Percentiles rank a stretch among this genome's conserved stretches.
Evolutionary conservation across 2,797 vertebrate genomes (phyloP).

Genomic region (Phataginus tetradactyla): DNA sequence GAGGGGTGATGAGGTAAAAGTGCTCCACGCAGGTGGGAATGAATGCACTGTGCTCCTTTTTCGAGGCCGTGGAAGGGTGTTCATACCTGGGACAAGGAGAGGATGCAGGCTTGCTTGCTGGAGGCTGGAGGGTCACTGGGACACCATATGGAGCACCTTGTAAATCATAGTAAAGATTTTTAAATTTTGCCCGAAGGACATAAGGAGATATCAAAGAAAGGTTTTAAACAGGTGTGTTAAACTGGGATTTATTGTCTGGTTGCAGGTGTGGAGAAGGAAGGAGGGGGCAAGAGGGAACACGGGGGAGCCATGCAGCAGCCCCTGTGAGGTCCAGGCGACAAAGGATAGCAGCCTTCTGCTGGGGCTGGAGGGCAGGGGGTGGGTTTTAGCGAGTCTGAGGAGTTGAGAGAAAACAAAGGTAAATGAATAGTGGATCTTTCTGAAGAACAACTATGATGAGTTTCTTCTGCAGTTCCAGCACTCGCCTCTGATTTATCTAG

Average conservation of each 20-base stretch:
- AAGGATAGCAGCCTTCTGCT: background rate
- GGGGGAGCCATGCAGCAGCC: background rate
- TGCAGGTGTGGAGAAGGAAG: background rate
- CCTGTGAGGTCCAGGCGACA: background rate
- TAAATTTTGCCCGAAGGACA: background rate
- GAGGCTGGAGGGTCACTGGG: background rate
- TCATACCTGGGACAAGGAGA: background rate
- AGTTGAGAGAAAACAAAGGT: background rate
- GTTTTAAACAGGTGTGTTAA: background rate
- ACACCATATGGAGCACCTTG: background rate
- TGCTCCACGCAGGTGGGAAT: background rate
- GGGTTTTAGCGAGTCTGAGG: background rate
- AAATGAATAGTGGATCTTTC: background rate
- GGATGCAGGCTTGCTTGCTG: background rate
- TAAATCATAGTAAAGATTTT: background rate
- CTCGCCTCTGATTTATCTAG: background rate
- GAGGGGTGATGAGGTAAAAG: background rate
- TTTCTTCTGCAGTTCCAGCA: background rate
- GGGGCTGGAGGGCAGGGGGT: background rate
- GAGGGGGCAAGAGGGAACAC: background rate
- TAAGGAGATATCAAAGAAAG: background rate
- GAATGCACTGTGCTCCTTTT: background rate
- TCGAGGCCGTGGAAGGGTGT: background rate
- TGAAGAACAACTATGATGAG: background rate
- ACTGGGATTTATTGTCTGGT: background rate